Evolutionary conservation across 1,140 invertebrate genomes (phyloP), one percentile per base, ranked within the genome.

Genomic region (Theocolax elegans): DNA sequence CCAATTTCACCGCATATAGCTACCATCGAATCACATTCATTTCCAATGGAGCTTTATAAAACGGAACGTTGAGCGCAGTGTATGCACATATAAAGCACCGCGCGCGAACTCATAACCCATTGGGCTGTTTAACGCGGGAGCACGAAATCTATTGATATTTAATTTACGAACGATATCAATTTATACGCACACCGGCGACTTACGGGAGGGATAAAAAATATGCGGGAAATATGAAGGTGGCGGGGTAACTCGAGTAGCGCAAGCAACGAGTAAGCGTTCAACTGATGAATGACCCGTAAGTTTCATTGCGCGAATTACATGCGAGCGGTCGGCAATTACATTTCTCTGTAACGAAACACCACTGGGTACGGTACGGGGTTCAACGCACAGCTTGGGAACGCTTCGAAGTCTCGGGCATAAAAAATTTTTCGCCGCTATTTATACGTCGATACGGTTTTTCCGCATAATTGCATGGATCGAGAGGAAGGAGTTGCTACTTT

Each of bases 151-250:
- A 42, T 66, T 29, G 35, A 53, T 40, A 13, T 40, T 51, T 17
- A 51, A 64, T 64, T 64, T 35, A 51, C 49, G 21, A 13, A 4
- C 21, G 44, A 6, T 17, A 17, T 25, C 21, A 29, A 15, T 53
- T 25, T n/a, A 9, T n/a, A 23, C 27, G 21, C 9, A 25, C 21
- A 7, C 25, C 25, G 35, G 17, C n/a, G 53, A 23, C 9, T 35
- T 35, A 56, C 53, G 10, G 19, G n/a, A 56, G 27, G 15, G 49
- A 49, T 35, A 46, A 72, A 76, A 76, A 70, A 77, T 74, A 74
- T 72, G 75, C 72, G 77, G 72, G n/a, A 76, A 77, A 76, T 72
- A 74, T 74, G 72, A 75, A 79, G 58, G 66, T 56, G 65, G 63
- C 59, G 19, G 31, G 72, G 46, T 77, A 77, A 79, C 64, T 72